Evolutionary conservation across 2,888 invertebrate species (phyloP).

Genomic region (Fabriciana adippe): DNA sequence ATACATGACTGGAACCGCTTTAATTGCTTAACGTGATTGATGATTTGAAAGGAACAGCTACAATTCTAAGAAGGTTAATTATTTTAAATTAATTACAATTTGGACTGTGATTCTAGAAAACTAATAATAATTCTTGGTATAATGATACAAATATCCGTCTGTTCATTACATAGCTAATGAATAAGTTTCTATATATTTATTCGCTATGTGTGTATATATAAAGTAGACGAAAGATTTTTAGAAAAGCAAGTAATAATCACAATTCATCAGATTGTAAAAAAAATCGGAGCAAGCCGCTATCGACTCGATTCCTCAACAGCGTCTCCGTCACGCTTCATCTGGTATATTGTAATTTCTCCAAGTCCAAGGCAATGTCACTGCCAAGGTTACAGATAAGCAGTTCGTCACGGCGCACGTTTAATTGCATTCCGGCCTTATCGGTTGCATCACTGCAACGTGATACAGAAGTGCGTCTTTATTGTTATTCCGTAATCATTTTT

Average conservation of each 20-base stretch:
- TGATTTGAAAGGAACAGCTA: slow-evolving; percentile 6
- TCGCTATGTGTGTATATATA: too few relatives aligned
- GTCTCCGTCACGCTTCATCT: slow-evolving; percentile 37
- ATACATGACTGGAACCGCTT: slow-evolving; percentile 3
- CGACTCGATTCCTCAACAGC: slow-evolving; percentile 20
- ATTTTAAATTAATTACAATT: not conserved
- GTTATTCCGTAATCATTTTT: slow-evolving; percentile 18
- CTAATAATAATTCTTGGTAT: too few relatives aligned
- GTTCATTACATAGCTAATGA: too few relatives aligned
- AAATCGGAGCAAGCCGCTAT: slow-evolving; percentile 10
- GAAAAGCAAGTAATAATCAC: too few relatives aligned
- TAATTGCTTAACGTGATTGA: slow-evolving; percentile 21
- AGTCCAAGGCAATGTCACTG: slow-evolving; percentile 63
- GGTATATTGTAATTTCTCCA: slow-evolving; percentile 34
- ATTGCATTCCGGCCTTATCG: slow-evolving; percentile 76
- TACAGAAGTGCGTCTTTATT: slow-evolving; percentile 21
- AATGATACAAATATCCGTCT: too few relatives aligned
- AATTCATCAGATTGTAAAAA: not conserved
- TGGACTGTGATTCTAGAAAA: not conserved
- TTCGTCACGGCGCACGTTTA: slow-evolving; percentile 71
- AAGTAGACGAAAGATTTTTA: too few relatives aligned
- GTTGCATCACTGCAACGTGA: slow-evolving; percentile 68
- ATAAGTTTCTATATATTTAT: too few relatives aligned
- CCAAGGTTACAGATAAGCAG: slow-evolving; percentile 73
- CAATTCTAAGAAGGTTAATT: not conserved